Base-by-base conservation (phyloP, 2,113 vertebrate genomes). In the Macroglossus sobrinus region DNA sequence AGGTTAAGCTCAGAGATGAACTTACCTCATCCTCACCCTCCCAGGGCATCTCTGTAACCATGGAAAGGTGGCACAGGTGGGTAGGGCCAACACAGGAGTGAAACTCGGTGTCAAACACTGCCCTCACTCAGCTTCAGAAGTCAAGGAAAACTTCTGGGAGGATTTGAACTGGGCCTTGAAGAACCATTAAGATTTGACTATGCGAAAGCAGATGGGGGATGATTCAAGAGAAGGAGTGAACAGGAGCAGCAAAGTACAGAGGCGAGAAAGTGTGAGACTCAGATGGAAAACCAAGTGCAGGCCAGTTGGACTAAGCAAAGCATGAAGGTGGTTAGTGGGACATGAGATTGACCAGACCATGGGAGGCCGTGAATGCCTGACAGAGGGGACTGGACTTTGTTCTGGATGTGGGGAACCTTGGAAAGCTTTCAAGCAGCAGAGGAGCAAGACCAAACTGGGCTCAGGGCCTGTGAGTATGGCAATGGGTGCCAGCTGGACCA, bases 81-180 rank as follows among this genome's bases (percentile, higher is more conserved):
- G 0, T n/a, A 18, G 28, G 22, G 14, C 3, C 19, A 19, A 9
- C 2, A 0, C 12, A 22, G 35, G 35, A 24, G 0, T 0, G 11
- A n/a, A 50, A 18, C 35, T 81, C 45, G 5, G 2, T 14, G 10
- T 12, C 59, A 4, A 45, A 43, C 1, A 2, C 38, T 15, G 1
- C 24, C 53, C 4, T 91, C 43, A 38, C 12, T 45, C 38, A 19
- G 30, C 19, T 63, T 59, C n/a, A 40, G n/a, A 61, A 47, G 43
- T 38, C 45, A 57, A 22, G 40, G 63, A 12, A 6, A 3, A 50
- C 33, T 35, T 28, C 53, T 55, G 12, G 4, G 50, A 69, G 12
- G 24, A 10, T 3, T 59, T 61, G n/a, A 81, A 19, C 6, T 8
- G 22, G 38, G 28, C 10, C 28, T 72, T 76, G 40, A 75, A 80